These are phyloP conservation scores for Drosophila bunnanda DNA, from an alignment of 2,888 invertebrate species.

Conservation along the genomic window DNA sequence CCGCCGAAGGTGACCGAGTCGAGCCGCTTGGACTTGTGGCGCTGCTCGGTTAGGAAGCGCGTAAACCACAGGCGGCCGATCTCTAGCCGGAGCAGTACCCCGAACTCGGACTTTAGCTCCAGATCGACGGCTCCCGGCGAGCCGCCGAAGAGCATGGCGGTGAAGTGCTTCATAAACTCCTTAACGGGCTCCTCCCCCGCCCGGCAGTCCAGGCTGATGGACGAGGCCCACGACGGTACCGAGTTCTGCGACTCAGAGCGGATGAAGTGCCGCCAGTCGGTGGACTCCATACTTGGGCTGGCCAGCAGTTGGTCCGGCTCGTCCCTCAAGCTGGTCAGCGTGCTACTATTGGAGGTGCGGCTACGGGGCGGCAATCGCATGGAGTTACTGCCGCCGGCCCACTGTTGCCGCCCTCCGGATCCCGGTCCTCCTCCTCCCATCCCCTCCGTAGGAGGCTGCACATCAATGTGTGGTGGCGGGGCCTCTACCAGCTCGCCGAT, in stretches of 20 bases:
- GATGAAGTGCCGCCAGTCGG: slow-evolving; percentile 84
- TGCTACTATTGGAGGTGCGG: slow-evolving; percentile 86
- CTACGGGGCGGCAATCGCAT: slow-evolving; percentile 77
- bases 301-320: slow-evolving; percentile 86
- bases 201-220: slow-evolving; percentile 87
- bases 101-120: slow-evolving; percentile 89
- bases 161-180: slow-evolving; percentile 89
- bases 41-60: slow-evolving; percentile 88
- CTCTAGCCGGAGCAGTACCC: slow-evolving; percentile 87
- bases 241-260: slow-evolving; percentile 87
- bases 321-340: slow-evolving; percentile 86
- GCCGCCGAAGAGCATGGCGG: slow-evolving; percentile 87
- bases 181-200: slow-evolving; percentile 87
- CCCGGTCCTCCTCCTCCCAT: slow-evolving; percentile 28
- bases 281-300: slow-evolving; percentile 87
- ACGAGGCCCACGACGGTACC: slow-evolving; percentile 88
- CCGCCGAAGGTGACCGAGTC: slow-evolving; percentile 89
- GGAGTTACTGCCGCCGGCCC: slow-evolving; percentile 47
- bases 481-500: slow-evolving; percentile 75
- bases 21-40: slow-evolving; percentile 87
- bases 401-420: slow-evolving; percentile 1
- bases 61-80: slow-evolving; percentile 89
- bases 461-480: slow-evolving; percentile 79
- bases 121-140: slow-evolving; percentile 86
- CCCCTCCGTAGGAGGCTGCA: slow-evolving; percentile 80